These are phyloP conservation scores for Sphyrna mokarran DNA, from an alignment of 2,113 vertebrate species.

Conservation along the genomic window DNA sequence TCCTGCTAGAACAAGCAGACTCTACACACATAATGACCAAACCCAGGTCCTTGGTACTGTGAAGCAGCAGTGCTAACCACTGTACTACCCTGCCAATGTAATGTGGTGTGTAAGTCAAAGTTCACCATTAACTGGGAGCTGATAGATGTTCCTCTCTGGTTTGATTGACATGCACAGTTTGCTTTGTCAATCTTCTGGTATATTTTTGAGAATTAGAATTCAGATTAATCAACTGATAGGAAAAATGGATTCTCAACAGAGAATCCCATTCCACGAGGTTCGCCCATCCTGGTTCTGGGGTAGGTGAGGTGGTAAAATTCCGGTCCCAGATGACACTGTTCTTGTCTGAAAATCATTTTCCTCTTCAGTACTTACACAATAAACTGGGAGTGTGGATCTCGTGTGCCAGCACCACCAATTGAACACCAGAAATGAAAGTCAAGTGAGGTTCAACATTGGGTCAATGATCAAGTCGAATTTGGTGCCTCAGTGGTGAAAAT, in stretches of 20 bases:
- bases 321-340: background rate
- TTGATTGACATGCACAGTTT: background rate
- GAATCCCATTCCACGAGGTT: too few relatives aligned
- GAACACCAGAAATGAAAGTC: background rate
- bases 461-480: background rate
- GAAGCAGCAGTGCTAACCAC: too few relatives aligned
- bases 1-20: too few relatives aligned
- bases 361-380: background rate
- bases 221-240: background rate
- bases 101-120: background rate
- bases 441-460: background rate
- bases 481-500: background rate
- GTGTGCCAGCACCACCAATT: background rate
- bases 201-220: background rate
- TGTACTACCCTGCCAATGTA: too few relatives aligned
- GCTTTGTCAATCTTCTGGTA: background rate
- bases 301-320: too few relatives aligned
- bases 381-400: too few relatives aligned
- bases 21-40: too few relatives aligned
- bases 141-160: background rate
- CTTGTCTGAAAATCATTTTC: background rate
- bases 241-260: background rate
- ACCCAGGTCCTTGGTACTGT: too few relatives aligned
- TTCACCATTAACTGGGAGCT: background rate
- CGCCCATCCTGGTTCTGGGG: too few relatives aligned